These are phyloP conservation scores for Hetaerina titia DNA, from an alignment of 2,888 invertebrate genomes.

Conservation along the genomic window DNA sequence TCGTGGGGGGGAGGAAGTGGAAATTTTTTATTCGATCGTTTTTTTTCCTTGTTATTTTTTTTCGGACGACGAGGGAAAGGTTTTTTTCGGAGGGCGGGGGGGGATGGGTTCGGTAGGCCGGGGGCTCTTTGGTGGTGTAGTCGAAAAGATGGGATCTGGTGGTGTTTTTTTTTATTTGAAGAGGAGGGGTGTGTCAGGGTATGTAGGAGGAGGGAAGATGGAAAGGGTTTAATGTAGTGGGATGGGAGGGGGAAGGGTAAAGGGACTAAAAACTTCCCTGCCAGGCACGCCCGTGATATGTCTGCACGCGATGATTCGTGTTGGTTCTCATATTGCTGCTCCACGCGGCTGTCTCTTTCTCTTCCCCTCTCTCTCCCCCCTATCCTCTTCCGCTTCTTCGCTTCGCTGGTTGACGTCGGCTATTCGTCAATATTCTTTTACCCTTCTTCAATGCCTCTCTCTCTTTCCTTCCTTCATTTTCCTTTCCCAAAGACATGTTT, in stretches of 20 bases:
- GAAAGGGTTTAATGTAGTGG: slow-evolving; percentile 5
- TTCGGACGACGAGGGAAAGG: background rate
- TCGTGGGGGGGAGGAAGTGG: background rate
- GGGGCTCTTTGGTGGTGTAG: slow-evolving; percentile 53
- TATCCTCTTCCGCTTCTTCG: background rate
- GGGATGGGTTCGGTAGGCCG: background rate
- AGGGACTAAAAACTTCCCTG: slow-evolving; percentile 28
- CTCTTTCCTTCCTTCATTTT: background rate
- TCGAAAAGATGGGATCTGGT: slow-evolving; percentile 41
- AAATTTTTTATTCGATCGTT: slow-evolving; percentile 8
- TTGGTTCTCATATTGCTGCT: background rate
- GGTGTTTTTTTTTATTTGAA: slow-evolving; percentile 48
- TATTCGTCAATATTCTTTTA: background rate
- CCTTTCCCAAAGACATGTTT: background rate
- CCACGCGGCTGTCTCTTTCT: background rate
- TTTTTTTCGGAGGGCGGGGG: background rate
- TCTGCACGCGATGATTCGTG: slow-evolving; percentile 61
- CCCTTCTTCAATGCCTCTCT: background rate
- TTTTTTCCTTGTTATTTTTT: background rate
- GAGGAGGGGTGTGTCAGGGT: slow-evolving; percentile 32
- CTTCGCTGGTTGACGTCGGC: background rate
- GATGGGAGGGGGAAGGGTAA: background rate
- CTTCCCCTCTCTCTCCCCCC: background rate
- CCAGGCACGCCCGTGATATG: slow-evolving; percentile 66
- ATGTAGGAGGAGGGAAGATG: background rate